Conservation (phyloP, 2,797 vertebrate genomes). For the Taeniopygia guttata region DNA sequence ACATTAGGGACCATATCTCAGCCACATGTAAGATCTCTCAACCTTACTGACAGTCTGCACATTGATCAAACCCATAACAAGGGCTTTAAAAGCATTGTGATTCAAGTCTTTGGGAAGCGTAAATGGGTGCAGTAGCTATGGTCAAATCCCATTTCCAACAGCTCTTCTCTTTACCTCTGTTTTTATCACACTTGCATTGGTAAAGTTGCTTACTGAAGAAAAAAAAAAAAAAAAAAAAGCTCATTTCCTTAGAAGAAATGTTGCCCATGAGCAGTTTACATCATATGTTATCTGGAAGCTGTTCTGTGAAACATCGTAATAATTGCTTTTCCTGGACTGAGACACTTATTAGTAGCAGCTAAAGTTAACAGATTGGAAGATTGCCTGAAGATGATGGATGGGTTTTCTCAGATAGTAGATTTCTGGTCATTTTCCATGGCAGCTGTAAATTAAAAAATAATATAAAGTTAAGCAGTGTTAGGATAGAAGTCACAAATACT, state of each 20-base stretch:
- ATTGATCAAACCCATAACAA: background rate
- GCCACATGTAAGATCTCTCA: background rate
- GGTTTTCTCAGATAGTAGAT: constrained; percentile 84
- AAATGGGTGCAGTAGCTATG: background rate
- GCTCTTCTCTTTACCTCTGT: background rate
- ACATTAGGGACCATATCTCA: background rate
- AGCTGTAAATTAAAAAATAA: constrained; percentile 81
- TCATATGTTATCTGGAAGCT: constrained; percentile 73
- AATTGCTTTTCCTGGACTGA: constrained; percentile 87
- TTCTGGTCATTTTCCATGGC: constrained; percentile 86
- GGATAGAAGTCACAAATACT: constrained; percentile 36
- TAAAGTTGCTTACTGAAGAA: background rate
- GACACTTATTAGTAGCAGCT: constrained; percentile 89
- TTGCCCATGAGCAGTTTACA: constrained; percentile 29
- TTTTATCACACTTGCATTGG: background rate
- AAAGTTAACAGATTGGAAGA: constrained; percentile 81
- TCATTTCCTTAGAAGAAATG: background rate
- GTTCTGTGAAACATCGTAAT: constrained; percentile 79
- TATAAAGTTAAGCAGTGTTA: constrained; percentile 36
- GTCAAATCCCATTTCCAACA: background rate
- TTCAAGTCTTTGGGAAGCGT: background rate
- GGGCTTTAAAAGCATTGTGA: background rate
- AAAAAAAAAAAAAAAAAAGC: background rate
- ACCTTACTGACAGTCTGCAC: background rate
- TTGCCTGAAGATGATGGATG: constrained; percentile 82